A percentile compares a stretch with the other conserved stretches of the same genome.
These are phyloP conservation scores for Ceyx melanurus DNA, from an alignment of 2,113 vertebrate genomes.

Conservation along the genomic window DNA sequence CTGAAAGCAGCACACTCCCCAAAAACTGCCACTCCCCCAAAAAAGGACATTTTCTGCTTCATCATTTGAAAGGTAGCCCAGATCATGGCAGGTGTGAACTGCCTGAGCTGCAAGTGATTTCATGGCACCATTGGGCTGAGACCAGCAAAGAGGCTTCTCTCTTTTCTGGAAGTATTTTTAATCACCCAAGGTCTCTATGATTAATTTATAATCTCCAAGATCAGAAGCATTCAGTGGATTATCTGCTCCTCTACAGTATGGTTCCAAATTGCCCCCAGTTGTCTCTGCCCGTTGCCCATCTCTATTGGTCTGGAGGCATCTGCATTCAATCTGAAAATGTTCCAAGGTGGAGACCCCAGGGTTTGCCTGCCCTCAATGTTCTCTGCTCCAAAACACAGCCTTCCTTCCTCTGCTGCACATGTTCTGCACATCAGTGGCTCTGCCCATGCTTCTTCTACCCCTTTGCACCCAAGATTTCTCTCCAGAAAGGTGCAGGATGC, in stretches of 20 bases:
- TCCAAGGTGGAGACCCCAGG: accelerated
- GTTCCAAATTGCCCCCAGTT: neutral
- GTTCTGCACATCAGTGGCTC: neutral
- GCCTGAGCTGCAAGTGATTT: neutral
- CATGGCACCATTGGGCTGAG: neutral
- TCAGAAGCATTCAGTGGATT: neutral
- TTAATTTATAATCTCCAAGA: neutral
- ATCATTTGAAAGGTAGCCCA: neutral
- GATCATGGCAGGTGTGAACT: neutral
- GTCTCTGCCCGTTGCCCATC: accelerated
- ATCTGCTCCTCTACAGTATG: neutral
- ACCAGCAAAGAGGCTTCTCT: neutral
- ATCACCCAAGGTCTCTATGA: neutral
- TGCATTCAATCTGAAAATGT: neutral
- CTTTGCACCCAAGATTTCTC: neutral
- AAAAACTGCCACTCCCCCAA: neutral
- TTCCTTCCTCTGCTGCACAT: accelerated
- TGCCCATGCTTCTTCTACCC: accelerated
- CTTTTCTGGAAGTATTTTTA: neutral
- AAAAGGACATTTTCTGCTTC: neutral
- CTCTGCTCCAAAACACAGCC: neutral
- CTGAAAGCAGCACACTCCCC: neutral
- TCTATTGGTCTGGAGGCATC: neutral
- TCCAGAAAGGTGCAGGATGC: neutral
- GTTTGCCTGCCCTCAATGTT: neutral